Base-by-base conservation (phyloP, 2,113 vertebrate genomes). In the Pelmatolapia mariae region DNA sequence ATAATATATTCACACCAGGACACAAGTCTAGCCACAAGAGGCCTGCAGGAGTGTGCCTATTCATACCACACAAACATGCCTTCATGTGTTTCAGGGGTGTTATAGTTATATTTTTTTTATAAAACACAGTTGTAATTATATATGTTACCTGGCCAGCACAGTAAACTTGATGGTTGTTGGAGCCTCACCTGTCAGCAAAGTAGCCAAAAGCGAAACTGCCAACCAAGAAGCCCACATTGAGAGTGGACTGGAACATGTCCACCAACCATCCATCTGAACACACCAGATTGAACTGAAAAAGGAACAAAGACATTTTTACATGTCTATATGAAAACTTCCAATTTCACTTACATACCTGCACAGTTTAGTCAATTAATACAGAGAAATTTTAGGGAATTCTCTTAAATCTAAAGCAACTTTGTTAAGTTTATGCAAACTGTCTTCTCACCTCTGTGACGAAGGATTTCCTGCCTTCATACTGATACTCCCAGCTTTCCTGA, bases 171-270 rank as follows among this genome's bases (percentile, higher is more conserved):
- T 12, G 24, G 24, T 50, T 76, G 24, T 19, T 76, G 71, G 24
- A 76, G 24, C 5, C 79, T 90, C 95, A 99, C 98, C 97, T 98
- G 97, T 99, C 98, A 5, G 98, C 98, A 36, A 98, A 93, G 16
- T 98, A 99, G 85, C 98, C 98, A 71, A 98, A 95, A 45, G 89
- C 91, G 84, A 99, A 97, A 0, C 98, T 98, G 1, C 98, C 97
- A 0, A 94, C 6, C 82, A 99, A 94, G 94, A 98, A 98, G 2
- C 98, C 98, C 63, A 97, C 89, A 24, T 97, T 98, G 68, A 99
- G 95, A 53, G 95, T 61, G 15, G 98, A 96, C 85, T 99, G 98
- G 68, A 96, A 97, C 96, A 98, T 87, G 92, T 99, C 98, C 94
- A 98, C 90, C 94, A 97, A 92, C 98, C 98, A 99, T 5, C 96